Base-by-base conservation (phyloP, 2,797 vertebrate species). In the Cyprinodon diabolis region DNA sequence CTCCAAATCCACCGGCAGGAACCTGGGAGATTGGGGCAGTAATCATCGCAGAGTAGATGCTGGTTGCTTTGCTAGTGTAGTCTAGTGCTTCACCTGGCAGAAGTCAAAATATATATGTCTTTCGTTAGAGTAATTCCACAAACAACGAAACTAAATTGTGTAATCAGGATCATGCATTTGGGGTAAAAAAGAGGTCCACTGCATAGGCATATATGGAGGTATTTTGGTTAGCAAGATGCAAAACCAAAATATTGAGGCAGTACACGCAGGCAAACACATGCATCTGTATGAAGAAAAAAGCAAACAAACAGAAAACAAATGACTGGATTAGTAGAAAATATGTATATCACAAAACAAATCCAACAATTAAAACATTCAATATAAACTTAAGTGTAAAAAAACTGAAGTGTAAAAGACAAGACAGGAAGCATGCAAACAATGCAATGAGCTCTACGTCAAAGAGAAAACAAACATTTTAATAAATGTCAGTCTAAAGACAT, bases 41-140 rank as follows among this genome's bases (percentile, higher is more conserved):
- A 89, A 94, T 95, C 91, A 95, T 95, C 66, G 95, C 94, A 86
- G 94, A 89, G 90, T 96, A 96, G 80, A 89, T 68, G 94, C 95
- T 94, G 93, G 95, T 90, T 77, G 95, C 95, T 97, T 97, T 99
- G 95, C 95, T 97, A 94, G 97, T 97, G 93, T 97, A 98, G 96
- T 99, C 97, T 95, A 98, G 94, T 92, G 96, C 95, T 95, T 97
- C 96, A 97, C 97, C 98, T 99, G 97, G 94, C 96, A 96, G 89
- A 94, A 95, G 92, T 94, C 74, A 88, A 90, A 82, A 93, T 58
- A 90, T 77, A 82, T 57, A 79, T 79, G 91, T 68, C 90, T 83
- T 91, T 71, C 89, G 74, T 6, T 79, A 95, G 57, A 94, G 84
- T 35, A 15, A 68, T 74, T 75, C 68, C 5, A 51, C 1, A 75